These are phyloP conservation scores for Rynchops niger DNA, from an alignment of 2,113 vertebrate genomes.

Conservation along the genomic window DNA sequence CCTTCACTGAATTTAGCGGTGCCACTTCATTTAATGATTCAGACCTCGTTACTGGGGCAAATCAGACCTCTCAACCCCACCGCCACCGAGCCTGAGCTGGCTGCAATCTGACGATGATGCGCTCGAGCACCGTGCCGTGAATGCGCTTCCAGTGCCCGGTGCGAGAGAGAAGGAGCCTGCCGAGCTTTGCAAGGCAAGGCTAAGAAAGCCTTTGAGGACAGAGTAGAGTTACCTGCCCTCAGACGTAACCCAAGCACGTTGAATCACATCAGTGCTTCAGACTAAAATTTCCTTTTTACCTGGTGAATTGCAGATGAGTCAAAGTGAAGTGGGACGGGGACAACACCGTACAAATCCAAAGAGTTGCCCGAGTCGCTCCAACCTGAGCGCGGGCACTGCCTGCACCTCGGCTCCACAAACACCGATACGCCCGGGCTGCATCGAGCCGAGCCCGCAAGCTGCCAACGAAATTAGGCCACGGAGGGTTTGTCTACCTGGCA, in stretches of 20 bases:
- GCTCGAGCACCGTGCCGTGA: neutral
- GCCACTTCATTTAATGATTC: neutral
- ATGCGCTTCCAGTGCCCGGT: fast-evolving
- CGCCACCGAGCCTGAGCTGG: neutral
- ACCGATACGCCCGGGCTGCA: fast-evolving
- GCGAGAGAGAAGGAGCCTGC: neutral
- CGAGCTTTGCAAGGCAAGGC: conserved; percentile 23
- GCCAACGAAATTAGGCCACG: neutral
- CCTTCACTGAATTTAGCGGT: neutral
- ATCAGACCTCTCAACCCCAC: neutral
- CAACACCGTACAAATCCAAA: neutral
- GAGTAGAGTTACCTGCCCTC: conserved; percentile 13
- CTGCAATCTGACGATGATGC: neutral
- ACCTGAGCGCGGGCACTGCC: neutral
- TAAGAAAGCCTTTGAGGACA: conserved; percentile 10
- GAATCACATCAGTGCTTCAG: neutral
- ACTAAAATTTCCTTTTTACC: neutral
- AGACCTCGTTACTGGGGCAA: neutral
- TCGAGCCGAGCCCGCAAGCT: neutral
- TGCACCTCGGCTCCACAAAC: neutral
- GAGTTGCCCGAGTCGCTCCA: fast-evolving
- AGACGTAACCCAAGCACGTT: neutral
- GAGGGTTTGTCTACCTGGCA: neutral
- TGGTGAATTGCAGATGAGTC: neutral
- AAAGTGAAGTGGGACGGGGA: neutral